phyloP scores from a whole-genome alignment of 2,113 vertebrate species.

The Coryphaenoides rupestris region DNA sequence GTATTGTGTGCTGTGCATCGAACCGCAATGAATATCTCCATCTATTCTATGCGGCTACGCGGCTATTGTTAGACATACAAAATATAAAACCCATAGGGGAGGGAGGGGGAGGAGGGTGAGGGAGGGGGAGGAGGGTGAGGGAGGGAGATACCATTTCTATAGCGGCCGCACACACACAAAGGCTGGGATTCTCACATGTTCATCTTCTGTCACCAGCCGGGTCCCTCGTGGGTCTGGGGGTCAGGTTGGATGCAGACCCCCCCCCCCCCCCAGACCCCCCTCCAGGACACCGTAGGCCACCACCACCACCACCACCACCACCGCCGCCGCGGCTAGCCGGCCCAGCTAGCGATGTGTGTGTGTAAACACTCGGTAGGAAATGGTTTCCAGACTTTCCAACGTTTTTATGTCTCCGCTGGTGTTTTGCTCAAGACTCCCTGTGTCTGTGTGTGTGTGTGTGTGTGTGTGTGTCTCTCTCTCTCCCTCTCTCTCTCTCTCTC shows the following conservation, averaged over 20 bases:
- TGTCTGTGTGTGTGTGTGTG: no score
- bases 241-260: constrained; percentile 23
- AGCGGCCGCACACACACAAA: constrained; percentile 31
- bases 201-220: constrained; percentile 42
- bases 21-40: no score
- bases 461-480: no score
- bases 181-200: constrained; percentile 28
- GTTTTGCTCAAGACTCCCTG: no score
- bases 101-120: constrained; percentile 15
- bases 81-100: no score
- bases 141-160: constrained; percentile 22
- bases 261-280: no score
- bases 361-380: constrained; percentile 62
- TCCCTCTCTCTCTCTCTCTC: constrained; percentile 21
- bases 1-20: no score
- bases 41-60: no score
- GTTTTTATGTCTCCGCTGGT: constrained; percentile 34
- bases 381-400: constrained; percentile 56
- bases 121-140: constrained; percentile 21
- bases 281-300: constrained; percentile 23
- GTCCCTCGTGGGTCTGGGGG: constrained; percentile 30
- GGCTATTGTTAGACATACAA: no score
- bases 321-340: constrained; percentile 5
- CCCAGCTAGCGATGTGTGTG: no score
- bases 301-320: constrained; percentile 38